Conservation (phyloP, 2,113 vertebrate species). For the Pampusana beccarii region DNA sequence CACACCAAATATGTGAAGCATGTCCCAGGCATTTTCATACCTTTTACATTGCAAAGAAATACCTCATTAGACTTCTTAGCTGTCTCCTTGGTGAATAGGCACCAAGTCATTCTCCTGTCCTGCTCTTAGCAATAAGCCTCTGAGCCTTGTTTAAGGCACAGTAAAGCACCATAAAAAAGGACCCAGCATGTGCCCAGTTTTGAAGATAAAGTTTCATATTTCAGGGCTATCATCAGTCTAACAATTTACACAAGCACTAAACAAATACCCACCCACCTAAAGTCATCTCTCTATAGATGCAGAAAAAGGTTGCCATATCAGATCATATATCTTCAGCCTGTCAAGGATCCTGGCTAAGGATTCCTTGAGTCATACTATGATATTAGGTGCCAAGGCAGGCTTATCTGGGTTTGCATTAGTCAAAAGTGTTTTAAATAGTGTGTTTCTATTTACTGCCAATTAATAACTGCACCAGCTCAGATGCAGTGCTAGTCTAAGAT, state of each 20-base stretch:
- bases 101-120: not conserved
- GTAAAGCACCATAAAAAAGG: not conserved
- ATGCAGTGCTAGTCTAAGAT: not conserved
- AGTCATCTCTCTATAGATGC: not conserved
- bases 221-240: not conserved
- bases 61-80: not conserved
- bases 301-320: not conserved
- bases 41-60: not conserved
- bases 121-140: not conserved
- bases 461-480: not conserved
- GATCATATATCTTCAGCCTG: not conserved
- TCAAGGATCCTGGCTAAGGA: not conserved
- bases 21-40: not conserved
- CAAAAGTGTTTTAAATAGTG: not conserved
- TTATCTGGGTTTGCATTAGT: not conserved
- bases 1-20: not conserved
- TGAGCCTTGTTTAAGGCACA: not conserved
- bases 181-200: not conserved
- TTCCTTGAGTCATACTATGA: conserved; percentile 20
- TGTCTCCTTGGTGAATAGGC: not conserved
- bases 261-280: not conserved
- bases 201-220: not conserved
- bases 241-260: not conserved
- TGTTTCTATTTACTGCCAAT: not conserved
- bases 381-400: not conserved